Conservation (phyloP, 1,140 invertebrate genomes). For the Leptinotarsa defecta region DNA sequence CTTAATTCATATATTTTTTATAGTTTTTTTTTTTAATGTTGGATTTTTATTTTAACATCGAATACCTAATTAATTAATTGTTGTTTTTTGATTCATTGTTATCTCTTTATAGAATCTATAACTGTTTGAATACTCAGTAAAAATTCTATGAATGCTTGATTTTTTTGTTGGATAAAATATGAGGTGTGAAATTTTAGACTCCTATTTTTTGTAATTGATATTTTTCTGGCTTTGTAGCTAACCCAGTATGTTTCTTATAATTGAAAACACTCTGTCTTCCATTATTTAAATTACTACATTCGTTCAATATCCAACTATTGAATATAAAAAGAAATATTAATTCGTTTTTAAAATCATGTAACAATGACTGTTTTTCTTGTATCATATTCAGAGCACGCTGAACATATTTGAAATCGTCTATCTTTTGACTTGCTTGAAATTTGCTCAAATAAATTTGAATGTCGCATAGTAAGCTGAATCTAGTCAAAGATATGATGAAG, state of each 20-base stretch:
- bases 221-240: no score
- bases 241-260: no score
- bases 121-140: slow-evolving; percentile 26
- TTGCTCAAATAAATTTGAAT: slow-evolving; percentile 20
- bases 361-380: background rate
- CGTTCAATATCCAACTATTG: no score
- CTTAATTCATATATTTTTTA: slow-evolving; percentile 35
- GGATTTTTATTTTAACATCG: slow-evolving; percentile 30
- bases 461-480: slow-evolving; percentile 17
- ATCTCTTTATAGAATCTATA: slow-evolving; percentile 36
- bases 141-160: slow-evolving; percentile 17
- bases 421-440: slow-evolving; percentile 24
- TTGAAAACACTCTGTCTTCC: no score
- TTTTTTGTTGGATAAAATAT: slow-evolving; percentile 1
- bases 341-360: background rate
- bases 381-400: background rate
- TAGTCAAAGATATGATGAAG: slow-evolving; percentile 25
- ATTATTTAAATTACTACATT: no score
- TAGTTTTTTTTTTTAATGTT: slow-evolving; percentile 32
- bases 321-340: no score
- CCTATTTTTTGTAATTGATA: no score
- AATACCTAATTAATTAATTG: slow-evolving; percentile 24
- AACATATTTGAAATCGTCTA: slow-evolving; percentile 28
- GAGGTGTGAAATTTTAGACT: background rate
- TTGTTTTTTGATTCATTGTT: slow-evolving; percentile 36